Conservation (phyloP, 2,888 invertebrate species). For the Sialis lutaria region DNA sequence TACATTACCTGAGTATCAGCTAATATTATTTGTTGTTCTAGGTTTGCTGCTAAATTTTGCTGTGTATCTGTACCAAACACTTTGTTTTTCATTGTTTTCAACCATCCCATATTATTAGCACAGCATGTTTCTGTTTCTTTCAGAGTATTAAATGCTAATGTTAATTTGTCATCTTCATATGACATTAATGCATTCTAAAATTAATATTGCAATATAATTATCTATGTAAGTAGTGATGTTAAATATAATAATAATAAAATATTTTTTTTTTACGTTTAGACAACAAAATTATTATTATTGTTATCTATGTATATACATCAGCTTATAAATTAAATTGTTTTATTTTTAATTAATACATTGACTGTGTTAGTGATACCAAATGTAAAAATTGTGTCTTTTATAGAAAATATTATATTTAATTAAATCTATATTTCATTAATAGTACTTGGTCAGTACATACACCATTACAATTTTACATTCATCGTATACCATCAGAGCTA, state of each 20-base stretch:
- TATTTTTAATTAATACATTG: too few species aligned
- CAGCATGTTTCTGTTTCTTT: conserved; percentile 42
- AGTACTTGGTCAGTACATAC: too few species aligned
- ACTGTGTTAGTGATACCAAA: too few species aligned
- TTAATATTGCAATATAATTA: not conserved
- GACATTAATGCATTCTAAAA: conserved; percentile 49
- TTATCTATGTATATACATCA: too few species aligned
- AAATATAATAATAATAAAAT: not conserved
- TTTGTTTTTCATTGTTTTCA: conserved; percentile 32
- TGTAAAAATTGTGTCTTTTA: too few species aligned
- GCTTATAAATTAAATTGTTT: too few species aligned
- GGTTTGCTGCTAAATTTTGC: conserved; percentile 23
- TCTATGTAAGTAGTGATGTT: not conserved
- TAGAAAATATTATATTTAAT: too few species aligned
- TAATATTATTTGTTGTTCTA: conserved; percentile 46
- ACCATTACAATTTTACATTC: too few species aligned
- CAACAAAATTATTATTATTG: not conserved
- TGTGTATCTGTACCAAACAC: conserved; percentile 22
- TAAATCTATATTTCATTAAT: too few species aligned
- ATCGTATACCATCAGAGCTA: too few species aligned
- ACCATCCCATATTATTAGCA: conserved; percentile 32
- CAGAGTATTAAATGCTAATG: conserved; percentile 32
- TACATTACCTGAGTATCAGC: conserved; percentile 35
- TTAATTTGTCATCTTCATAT: conserved; percentile 47
- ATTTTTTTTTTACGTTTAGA: not conserved